phyloP scores from a whole-genome alignment of 2,888 invertebrate species.

The Sussaba pulchella region DNA sequence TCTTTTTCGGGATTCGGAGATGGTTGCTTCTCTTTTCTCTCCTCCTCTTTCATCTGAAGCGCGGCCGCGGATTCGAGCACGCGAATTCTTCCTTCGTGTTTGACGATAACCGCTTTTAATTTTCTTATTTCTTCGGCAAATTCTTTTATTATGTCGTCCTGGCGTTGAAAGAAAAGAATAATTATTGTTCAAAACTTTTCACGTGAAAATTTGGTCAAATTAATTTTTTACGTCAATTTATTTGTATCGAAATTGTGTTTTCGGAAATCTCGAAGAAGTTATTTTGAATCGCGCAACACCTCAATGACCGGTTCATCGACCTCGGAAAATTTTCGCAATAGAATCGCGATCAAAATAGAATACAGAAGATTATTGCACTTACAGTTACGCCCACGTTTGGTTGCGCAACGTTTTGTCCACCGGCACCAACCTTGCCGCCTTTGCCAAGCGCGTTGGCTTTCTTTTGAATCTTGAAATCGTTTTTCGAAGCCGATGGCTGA shows the following conservation, averaged over 20 bases:
- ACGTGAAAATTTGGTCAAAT: background rate
- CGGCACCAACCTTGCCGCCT: slow-evolving; percentile 83
- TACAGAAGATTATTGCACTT: slow-evolving; percentile 58
- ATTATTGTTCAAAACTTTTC: background rate
- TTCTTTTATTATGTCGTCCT: slow-evolving; percentile 93
- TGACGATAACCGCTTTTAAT: slow-evolving; percentile 96
- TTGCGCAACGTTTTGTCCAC: slow-evolving; percentile 68
- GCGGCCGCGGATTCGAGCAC: slow-evolving; percentile 90
- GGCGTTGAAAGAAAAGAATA: slow-evolving; percentile 42
- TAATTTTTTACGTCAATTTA: background rate
- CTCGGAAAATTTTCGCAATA: background rate
- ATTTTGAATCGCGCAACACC: background rate
- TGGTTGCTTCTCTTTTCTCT: slow-evolving; percentile 81
- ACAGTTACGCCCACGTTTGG: slow-evolving; percentile 75
- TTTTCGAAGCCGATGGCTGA: slow-evolving; percentile 87
- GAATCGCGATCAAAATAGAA: slow-evolving; percentile 10
- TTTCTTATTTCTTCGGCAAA: slow-evolving; percentile 95
- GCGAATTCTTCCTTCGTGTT: slow-evolving; percentile 95
- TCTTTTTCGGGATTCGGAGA: slow-evolving; percentile 79
- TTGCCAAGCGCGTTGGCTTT: slow-evolving; percentile 93
- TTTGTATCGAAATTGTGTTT: background rate
- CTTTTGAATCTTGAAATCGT: slow-evolving; percentile 90
- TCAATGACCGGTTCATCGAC: slow-evolving; percentile 3
- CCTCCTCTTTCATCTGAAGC: slow-evolving; percentile 82
- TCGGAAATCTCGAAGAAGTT: background rate